Evolutionary conservation across 2,113 vertebrate genomes (phyloP).

Genomic region (Colossoma macropomum): DNA sequence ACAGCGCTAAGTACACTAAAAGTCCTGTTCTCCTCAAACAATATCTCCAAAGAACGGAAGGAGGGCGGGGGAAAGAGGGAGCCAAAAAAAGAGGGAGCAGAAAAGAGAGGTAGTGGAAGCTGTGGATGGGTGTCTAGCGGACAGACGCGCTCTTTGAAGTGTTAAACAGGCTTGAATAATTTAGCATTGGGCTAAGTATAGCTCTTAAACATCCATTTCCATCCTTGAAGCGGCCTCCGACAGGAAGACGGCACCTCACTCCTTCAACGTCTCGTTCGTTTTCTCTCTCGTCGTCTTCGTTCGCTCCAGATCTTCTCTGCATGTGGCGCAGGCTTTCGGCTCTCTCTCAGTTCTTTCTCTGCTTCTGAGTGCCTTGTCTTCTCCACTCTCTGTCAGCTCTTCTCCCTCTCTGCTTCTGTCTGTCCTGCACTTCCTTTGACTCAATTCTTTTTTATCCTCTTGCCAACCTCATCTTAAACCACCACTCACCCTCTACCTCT

Average conservation of each 20-base stretch:
- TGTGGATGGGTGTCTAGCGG: slow-evolving; percentile 21
- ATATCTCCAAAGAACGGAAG: neutral
- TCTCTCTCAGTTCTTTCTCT: neutral
- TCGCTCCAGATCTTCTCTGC: neutral
- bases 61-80: neutral
- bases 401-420: neutral
- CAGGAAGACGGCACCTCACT: slow-evolving; percentile 38
- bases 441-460: neutral
- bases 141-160: slow-evolving; percentile 67
- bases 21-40: slow-evolving; percentile 22
- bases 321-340: neutral
- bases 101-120: slow-evolving; percentile 8
- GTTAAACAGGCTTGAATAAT: slow-evolving; percentile 73
- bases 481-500: neutral
- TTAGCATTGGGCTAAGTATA: slow-evolving; percentile 62
- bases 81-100: slow-evolving; percentile 11
- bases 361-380: neutral
- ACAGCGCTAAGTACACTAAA: neutral
- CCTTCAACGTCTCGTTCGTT: slow-evolving; percentile 42
- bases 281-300: slow-evolving; percentile 1
- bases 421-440: slow-evolving; percentile 2
- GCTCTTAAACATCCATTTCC: slow-evolving; percentile 64
- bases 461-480: neutral
- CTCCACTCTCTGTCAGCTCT: neutral
- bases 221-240: slow-evolving; percentile 42